Conservation (phyloP, 2,888 invertebrate genomes). For the Blera fallax region DNA sequence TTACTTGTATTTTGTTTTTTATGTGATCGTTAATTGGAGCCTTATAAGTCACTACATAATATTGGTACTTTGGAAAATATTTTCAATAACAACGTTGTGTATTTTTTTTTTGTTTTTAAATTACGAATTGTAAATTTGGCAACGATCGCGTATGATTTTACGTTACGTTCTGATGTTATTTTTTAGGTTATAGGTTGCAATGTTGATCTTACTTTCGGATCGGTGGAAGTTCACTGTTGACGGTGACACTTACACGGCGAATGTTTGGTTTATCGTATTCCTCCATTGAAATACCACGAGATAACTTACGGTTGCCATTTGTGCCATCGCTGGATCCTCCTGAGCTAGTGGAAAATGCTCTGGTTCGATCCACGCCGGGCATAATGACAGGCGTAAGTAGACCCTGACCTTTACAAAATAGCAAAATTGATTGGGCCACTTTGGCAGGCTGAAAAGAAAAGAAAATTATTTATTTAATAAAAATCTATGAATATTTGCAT, state of each 20-base stretch:
- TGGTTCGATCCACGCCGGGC: conserved; percentile 89
- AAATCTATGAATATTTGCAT: too few relatives aligned
- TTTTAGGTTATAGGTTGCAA: conserved; percentile 71
- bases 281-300: conserved; percentile 89
- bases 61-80: conserved; percentile 39
- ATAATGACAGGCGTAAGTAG: conserved; percentile 90
- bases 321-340: conserved; percentile 83
- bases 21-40: conserved; percentile 10
- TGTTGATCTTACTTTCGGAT: conserved; percentile 82
- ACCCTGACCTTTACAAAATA: conserved; percentile 95
- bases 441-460: conserved; percentile 89
- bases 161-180: not conserved
- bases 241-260: conserved; percentile 87
- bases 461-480: too few relatives aligned
- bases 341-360: conserved; percentile 84
- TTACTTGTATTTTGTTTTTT: not conserved
- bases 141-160: conserved; percentile 22
- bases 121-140: conserved; percentile 58
- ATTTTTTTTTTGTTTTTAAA: conserved; percentile 10
- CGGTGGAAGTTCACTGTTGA: conserved; percentile 83
- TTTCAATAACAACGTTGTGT: conserved; percentile 1
- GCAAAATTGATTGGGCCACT: conserved; percentile 91
- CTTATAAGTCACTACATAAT: conserved; percentile 14
- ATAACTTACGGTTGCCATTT: conserved; percentile 82
- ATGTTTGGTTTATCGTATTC: conserved; percentile 92